A percentile compares a stretch with the other conserved stretches of the same genome.
These are phyloP conservation scores for Enteromius trimaculatus DNA, from an alignment of 2,797 vertebrate genomes.

Conservation along the genomic window DNA sequence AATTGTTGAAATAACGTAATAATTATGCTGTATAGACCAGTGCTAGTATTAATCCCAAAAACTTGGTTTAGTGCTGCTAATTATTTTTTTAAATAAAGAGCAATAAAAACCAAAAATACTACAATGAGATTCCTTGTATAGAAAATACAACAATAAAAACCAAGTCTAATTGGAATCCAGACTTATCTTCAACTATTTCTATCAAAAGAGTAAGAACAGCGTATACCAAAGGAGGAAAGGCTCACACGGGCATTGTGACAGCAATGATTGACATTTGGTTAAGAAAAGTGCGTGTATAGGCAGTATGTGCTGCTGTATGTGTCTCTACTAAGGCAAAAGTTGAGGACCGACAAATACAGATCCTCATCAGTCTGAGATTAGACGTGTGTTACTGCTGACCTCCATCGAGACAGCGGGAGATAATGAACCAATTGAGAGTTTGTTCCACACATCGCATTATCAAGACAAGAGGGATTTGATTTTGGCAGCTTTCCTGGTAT, in stretches of 20 bases:
- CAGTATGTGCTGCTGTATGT: constrained; percentile 49
- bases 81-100: neutral
- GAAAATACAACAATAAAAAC: constrained; percentile 33
- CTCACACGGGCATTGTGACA: constrained; percentile 8
- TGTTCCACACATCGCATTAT: constrained; percentile 60
- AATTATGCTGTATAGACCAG: neutral
- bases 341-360: constrained; percentile 44
- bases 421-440: constrained; percentile 58
- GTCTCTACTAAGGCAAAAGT: constrained; percentile 54
- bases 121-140: constrained; percentile 11
- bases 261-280: constrained; percentile 19
- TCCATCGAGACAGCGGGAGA: constrained; percentile 23
- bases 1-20: constrained; percentile 13
- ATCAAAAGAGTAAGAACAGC: constrained; percentile 54
- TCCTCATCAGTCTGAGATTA: constrained; percentile 32
- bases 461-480: constrained; percentile 55
- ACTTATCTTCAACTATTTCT: constrained; percentile 31
- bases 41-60: constrained; percentile 3
- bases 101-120: constrained; percentile 6
- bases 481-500: constrained; percentile 48
- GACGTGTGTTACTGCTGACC: constrained; percentile 25
- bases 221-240: constrained; percentile 47
- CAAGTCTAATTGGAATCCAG: constrained; percentile 29
- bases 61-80: neutral
- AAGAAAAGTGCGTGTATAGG: constrained; percentile 45